Evolutionary conservation across 2,113 vertebrate genomes (phyloP).

Genomic region (Silurus meridionalis): DNA sequence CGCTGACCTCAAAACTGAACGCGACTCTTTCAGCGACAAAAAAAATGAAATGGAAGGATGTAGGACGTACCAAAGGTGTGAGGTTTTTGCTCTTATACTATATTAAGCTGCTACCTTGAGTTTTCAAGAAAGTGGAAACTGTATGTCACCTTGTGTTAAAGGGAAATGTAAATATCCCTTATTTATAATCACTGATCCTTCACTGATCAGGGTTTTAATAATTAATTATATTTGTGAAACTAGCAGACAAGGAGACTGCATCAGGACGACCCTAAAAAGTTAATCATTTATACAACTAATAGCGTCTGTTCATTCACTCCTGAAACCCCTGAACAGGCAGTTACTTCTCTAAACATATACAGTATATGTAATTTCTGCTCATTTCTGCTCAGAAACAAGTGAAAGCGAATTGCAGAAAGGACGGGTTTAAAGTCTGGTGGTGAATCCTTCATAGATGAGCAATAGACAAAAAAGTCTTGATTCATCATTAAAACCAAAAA

Average conservation of each 20-base stretch:
- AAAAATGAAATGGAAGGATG: not conserved
- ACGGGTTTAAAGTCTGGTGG: not conserved
- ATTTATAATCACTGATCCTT: not conserved
- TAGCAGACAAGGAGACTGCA: not conserved
- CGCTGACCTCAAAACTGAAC: constrained; percentile 36
- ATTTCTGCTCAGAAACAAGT: not conserved
- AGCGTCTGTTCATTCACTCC: not conserved
- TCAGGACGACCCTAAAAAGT: not conserved
- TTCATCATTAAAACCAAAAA: not conserved
- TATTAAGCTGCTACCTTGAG: not conserved
- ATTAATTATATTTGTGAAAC: not conserved
- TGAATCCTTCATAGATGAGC: not conserved
- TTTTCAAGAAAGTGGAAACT: not conserved
- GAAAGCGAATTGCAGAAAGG: not conserved
- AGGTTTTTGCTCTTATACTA: not conserved
- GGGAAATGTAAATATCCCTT: not conserved
- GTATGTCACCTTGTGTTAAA: not conserved
- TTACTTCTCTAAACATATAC: not conserved
- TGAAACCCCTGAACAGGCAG: not conserved
- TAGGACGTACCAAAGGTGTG: not conserved
- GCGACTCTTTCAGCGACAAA: not conserved
- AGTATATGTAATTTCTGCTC: not conserved
- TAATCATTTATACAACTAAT: not conserved
- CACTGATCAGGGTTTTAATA: not conserved
- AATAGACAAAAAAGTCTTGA: not conserved